Percentiles rank a stretch among this genome's conserved stretches.
Evolutionary conservation across 1,140 invertebrate genomes (phyloP).

Genomic region (Drosophila triauraria): DNA sequence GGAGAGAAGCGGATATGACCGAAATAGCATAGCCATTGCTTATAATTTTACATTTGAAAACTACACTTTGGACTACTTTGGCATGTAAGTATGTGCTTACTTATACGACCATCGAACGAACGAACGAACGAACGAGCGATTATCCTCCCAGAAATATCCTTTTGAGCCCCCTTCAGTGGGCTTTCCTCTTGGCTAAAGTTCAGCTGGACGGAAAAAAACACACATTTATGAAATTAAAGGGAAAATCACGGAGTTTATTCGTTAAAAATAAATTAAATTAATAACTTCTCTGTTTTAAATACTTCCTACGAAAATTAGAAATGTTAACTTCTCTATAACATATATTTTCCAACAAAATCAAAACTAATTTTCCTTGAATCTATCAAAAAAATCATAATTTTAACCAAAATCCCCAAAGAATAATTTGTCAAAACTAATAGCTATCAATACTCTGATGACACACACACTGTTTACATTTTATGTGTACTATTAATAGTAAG

Average conservation of each 20-base stretch:
- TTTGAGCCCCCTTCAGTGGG: neutral
- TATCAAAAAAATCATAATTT: neutral
- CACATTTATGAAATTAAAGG: neutral
- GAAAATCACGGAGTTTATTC: too few species aligned
- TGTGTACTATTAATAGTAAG: conserved; percentile 21
- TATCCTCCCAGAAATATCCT: conserved; percentile 17
- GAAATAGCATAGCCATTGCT: conserved; percentile 73
- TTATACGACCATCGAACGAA: conserved; percentile 49
- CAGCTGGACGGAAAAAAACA: neutral
- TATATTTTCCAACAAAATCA: too few species aligned
- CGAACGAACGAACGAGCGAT: conserved; percentile 37
- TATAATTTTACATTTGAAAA: conserved; percentile 75
- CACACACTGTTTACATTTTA: conserved; percentile 24
- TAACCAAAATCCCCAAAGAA: neutral
- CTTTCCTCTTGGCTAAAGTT: conserved; percentile 2
- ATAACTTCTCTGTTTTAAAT: too few species aligned
- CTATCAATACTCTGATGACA: conserved; percentile 7
- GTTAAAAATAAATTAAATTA: too few species aligned
- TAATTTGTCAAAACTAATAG: conserved; percentile 12
- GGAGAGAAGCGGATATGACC: conserved; percentile 64
- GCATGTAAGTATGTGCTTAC: conserved; percentile 53
- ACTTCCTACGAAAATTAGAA: neutral
- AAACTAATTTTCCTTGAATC: neutral
- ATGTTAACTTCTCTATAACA: too few species aligned
- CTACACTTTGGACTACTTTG: conserved; percentile 70